phyloP scores from a whole-genome alignment of 2,113 vertebrate genomes.

The Cyrtonyx montezumae region DNA sequence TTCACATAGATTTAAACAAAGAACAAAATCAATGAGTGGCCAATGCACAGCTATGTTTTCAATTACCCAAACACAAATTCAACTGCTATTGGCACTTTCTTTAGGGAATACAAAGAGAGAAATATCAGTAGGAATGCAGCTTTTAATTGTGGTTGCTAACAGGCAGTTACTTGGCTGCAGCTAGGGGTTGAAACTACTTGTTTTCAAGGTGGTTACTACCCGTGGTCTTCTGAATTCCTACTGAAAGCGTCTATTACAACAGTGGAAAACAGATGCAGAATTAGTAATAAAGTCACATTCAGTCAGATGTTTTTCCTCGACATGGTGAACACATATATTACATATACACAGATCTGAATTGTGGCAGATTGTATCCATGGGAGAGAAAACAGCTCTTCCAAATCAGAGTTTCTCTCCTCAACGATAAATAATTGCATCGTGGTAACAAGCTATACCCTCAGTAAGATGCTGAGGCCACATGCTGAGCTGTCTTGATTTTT shows the following conservation, averaged over 20 bases:
- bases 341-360: background rate
- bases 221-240: background rate
- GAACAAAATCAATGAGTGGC: background rate
- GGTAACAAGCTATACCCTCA: background rate
- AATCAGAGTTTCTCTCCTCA: conserved; percentile 12
- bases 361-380: background rate
- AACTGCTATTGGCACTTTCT: background rate
- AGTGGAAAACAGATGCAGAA: background rate
- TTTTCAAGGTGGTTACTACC: background rate
- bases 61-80: background rate
- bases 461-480: background rate
- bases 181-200: rapidly evolving
- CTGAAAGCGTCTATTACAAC: background rate
- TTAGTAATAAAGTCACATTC: background rate
- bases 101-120: too few relatives aligned
- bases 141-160: background rate
- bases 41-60: background rate
- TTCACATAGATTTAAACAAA: background rate
- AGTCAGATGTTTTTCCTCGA: background rate
- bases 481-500: background rate
- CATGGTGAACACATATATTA: background rate
- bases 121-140: background rate
- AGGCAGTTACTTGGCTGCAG: background rate
- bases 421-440: background rate
- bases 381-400: conserved; percentile 1